Conservation (phyloP, 2,113 vertebrate species). For the Phyllopteryx taeniolatus region DNA sequence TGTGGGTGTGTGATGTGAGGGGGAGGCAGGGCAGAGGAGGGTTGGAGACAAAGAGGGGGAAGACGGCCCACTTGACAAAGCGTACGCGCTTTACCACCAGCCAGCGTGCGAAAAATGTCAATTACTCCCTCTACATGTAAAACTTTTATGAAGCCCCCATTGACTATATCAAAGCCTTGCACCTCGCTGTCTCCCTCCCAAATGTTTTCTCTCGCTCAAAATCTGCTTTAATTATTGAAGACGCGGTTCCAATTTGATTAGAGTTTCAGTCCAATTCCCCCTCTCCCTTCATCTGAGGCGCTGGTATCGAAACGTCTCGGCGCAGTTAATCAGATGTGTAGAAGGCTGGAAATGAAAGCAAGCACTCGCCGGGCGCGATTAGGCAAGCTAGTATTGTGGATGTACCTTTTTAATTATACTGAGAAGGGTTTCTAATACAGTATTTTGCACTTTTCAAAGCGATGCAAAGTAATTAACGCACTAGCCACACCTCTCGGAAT, state of each 20-base stretch:
- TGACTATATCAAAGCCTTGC: constrained; percentile 68
- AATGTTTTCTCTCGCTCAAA: constrained; percentile 65
- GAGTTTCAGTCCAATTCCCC: constrained; percentile 34
- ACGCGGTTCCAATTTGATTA: constrained; percentile 59
- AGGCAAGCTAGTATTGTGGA: no score
- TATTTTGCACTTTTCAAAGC: no score
- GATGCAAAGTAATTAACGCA: no score
- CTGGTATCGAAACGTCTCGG: not conserved
- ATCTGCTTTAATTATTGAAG: constrained; percentile 70
- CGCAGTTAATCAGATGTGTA: no score
- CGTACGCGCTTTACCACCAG: constrained; percentile 54
- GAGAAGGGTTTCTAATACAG: no score
- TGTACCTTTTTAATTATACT: no score
- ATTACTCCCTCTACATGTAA: constrained; percentile 65
- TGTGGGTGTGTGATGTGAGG: not conserved
- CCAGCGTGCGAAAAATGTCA: constrained; percentile 69
- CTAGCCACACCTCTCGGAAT: no score
- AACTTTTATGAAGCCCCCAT: constrained; percentile 72
- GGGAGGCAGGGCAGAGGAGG: constrained; percentile 6
- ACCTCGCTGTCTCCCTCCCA: constrained; percentile 50
- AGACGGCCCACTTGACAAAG: constrained; percentile 61
- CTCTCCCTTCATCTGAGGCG: constrained; percentile 54
- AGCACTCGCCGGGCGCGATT: not conserved
- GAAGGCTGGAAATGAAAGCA: not conserved
- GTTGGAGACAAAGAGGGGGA: constrained; percentile 27